Conservation (phyloP, 2,888 invertebrate species). For the Hypselothyrea guttata region DNA sequence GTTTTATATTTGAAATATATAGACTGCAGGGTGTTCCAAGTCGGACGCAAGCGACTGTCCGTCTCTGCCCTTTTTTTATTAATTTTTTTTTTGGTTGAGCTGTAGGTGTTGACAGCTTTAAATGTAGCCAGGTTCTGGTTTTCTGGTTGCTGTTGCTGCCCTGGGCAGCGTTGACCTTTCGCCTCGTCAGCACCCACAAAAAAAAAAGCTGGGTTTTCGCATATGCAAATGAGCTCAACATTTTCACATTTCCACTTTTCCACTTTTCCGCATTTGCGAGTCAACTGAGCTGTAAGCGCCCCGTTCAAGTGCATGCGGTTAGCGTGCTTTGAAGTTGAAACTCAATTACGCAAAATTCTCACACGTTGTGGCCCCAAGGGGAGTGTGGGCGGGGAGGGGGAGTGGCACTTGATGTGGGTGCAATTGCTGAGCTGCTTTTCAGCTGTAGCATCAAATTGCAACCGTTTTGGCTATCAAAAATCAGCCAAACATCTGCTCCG, state of each 20-base stretch:
- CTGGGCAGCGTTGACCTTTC: slow-evolving; percentile 67
- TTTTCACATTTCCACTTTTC: neutral
- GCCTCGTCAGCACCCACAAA: slow-evolving; percentile 4
- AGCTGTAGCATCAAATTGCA: slow-evolving; percentile 51
- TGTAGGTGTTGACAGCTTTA: slow-evolving; percentile 71
- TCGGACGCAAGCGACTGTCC: no score
- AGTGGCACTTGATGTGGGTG: slow-evolving; percentile 58
- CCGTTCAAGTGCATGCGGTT: slow-evolving; percentile 70
- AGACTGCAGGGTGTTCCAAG: no score
- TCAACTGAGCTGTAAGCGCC: slow-evolving; percentile 19
- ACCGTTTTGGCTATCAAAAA: slow-evolving; percentile 55
- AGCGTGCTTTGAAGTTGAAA: slow-evolving; percentile 72
- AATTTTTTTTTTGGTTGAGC: no score
- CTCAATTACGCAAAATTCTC: slow-evolving; percentile 78
- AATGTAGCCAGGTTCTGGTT: no score
- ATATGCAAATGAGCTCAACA: slow-evolving; percentile 67
- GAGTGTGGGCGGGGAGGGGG: neutral
- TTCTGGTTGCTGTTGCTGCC: slow-evolving; percentile 19
- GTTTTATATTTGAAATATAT: no score
- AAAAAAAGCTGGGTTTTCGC: slow-evolving; percentile 25
- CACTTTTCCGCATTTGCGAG: neutral
- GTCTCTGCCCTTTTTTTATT: no score
- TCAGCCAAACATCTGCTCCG: slow-evolving; percentile 43
- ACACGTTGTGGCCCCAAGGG: slow-evolving; percentile 64
- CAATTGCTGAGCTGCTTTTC: slow-evolving; percentile 27